A percentile compares a stretch with the other conserved stretches of the same genome.
These are phyloP conservation scores for Palaemon carinicauda DNA, from an alignment of 1,140 invertebrate genomes.

Conservation along the genomic window DNA sequence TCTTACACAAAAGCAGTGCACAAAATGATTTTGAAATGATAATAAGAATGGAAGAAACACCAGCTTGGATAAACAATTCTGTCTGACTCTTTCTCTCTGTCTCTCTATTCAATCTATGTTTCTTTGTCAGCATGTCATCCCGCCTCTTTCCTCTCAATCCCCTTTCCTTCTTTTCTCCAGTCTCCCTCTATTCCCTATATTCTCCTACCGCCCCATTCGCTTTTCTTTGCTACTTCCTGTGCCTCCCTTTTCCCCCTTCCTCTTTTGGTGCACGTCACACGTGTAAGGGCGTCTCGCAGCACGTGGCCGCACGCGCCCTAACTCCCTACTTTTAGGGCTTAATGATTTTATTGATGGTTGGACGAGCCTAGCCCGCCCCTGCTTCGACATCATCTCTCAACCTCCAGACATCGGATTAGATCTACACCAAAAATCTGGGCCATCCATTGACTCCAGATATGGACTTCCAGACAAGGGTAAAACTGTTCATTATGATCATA, in stretches of 20 bases:
- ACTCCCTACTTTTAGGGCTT: slow-evolving; percentile 28
- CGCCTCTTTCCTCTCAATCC: neutral
- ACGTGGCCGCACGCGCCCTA: slow-evolving; percentile 10
- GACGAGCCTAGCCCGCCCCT: no score
- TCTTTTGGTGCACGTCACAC: neutral
- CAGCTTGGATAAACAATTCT: neutral
- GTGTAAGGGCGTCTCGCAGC: neutral
- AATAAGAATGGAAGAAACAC: no score
- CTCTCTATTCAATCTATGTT: neutral
- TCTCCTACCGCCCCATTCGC: neutral
- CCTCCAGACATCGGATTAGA: no score
- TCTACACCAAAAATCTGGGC: no score
- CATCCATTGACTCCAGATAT: no score
- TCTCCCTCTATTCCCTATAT: neutral
- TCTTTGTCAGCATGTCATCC: neutral
- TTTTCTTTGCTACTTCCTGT: neutral
- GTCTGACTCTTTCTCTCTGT: neutral
- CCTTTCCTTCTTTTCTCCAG: neutral
- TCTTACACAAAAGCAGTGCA: no score
- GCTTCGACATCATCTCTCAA: no score
- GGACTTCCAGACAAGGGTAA: no score
- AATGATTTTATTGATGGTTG: slow-evolving; percentile 25
- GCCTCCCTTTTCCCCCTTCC: neutral
- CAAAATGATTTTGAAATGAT: no score
- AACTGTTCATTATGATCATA: no score